A percentile compares a stretch with the other conserved stretches of the same genome.
phyloP scores from a whole-genome alignment of 2,113 vertebrate species.

The Arizona elegans region DNA sequence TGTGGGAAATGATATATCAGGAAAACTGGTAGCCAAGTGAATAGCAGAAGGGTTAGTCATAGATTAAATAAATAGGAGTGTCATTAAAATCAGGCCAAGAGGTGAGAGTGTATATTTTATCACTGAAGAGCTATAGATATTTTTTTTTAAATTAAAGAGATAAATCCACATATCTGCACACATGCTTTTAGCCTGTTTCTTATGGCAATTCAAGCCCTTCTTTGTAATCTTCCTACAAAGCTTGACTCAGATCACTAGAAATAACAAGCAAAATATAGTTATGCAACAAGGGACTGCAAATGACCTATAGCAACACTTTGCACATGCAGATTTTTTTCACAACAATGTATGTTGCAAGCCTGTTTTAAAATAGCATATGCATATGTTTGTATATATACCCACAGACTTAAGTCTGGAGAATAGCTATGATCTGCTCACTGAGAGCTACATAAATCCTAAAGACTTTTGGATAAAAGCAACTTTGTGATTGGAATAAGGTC shows the following conservation, averaged over 20 bases:
- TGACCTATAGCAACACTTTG: neutral
- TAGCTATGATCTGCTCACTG: neutral
- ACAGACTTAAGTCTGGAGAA: neutral
- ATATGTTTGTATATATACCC: neutral
- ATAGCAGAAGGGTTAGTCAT: slow-evolving; percentile 36
- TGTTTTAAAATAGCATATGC: neutral
- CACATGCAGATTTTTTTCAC: neutral
- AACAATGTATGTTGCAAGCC: neutral
- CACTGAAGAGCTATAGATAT: neutral
- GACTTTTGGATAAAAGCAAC: neutral
- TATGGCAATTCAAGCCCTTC: neutral
- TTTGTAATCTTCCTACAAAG: neutral
- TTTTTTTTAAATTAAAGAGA: neutral
- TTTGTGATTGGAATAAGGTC: neutral
- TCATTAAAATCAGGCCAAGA: neutral
- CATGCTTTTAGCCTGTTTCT: neutral
- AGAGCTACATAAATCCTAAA: neutral
- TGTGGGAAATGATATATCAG: neutral
- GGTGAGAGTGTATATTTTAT: neutral
- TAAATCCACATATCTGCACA: neutral
- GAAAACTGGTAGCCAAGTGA: neutral
- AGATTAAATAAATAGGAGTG: neutral
- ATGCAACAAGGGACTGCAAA: slow-evolving; percentile 8
- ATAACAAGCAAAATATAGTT: neutral
- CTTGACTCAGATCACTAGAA: neutral